Conservation (phyloP, 2,888 invertebrate genomes). For the Clunio marinus region DNA sequence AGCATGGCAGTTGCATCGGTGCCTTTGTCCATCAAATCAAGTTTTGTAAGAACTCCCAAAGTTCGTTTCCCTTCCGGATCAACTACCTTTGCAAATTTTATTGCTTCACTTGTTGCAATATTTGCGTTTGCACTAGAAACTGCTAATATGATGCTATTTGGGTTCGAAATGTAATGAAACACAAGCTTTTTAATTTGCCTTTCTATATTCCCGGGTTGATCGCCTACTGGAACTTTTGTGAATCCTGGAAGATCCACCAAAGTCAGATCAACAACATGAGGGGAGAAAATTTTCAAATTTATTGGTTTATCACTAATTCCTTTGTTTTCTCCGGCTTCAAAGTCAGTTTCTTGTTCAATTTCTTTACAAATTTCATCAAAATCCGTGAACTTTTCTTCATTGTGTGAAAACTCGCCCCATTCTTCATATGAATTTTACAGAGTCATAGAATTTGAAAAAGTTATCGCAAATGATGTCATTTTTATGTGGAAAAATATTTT, state of each 20-base stretch:
- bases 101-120: constrained; percentile 97
- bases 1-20: constrained; percentile 99
- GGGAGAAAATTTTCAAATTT: constrained; percentile 91
- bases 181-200: constrained; percentile 86
- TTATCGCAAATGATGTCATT: constrained; percentile 29
- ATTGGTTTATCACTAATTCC: constrained; percentile 95
- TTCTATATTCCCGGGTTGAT: constrained; percentile 98
- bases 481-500: constrained; percentile 5
- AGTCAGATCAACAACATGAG: constrained; percentile 90
- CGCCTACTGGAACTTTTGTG: constrained; percentile 97
- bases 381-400: constrained; percentile 81
- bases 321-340: constrained; percentile 92
- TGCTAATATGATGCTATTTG: constrained; percentile 95
- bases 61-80: constrained; percentile 96
- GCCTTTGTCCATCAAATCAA: constrained; percentile 99
- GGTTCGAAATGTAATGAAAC: constrained; percentile 85
- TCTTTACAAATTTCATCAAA: constrained; percentile 88
- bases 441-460: constrained; percentile 43
- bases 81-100: constrained; percentile 92
- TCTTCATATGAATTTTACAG: constrained; percentile 81
- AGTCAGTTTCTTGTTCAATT: constrained; percentile 91
- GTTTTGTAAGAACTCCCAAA: constrained; percentile 94
- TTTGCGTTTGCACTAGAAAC: constrained; percentile 98
- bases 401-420: constrained; percentile 96
- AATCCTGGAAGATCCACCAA: constrained; percentile 97